Conservation (phyloP, 2,113 vertebrate genomes). For the Neogale vison region DNA sequence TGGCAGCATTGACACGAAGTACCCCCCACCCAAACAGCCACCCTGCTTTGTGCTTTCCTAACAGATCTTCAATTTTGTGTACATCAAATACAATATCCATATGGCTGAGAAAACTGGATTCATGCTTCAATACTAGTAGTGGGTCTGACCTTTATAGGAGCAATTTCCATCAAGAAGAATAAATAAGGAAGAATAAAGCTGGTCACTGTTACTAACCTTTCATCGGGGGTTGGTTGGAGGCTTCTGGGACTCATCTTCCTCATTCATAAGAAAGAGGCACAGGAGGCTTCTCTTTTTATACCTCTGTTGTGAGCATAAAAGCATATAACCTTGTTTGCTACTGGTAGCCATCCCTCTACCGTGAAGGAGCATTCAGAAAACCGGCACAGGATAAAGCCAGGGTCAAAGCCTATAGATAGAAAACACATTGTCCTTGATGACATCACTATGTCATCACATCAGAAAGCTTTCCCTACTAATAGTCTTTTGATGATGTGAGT, state of each 20-base stretch:
- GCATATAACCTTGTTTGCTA: not conserved
- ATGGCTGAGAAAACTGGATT: not conserved
- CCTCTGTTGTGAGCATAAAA: not conserved
- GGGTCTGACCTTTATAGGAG: not conserved
- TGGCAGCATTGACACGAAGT: not conserved
- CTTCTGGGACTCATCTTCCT: not conserved
- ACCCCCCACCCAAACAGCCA: not conserved
- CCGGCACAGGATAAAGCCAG: not conserved
- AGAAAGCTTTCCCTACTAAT: not conserved
- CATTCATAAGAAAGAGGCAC: not conserved
- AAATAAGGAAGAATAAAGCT: not conserved
- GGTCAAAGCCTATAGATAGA: not conserved
- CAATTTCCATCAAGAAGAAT: not conserved
- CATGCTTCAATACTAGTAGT: not conserved
- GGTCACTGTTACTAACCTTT: not conserved
- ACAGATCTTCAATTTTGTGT: not conserved
- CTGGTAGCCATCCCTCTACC: not conserved
- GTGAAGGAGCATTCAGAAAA: not conserved
- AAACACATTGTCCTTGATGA: not conserved
- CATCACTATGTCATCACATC: not conserved
- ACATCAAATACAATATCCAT: not conserved
- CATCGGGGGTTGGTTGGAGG: not conserved
- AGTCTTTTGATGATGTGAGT: not conserved
- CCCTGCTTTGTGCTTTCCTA: not conserved
- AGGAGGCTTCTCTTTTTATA: not conserved